Evolutionary conservation across 2,797 vertebrate genomes (phyloP), one percentile per base, ranked within the genome.

Genomic region (Tachyglossus aculeatus): DNA sequence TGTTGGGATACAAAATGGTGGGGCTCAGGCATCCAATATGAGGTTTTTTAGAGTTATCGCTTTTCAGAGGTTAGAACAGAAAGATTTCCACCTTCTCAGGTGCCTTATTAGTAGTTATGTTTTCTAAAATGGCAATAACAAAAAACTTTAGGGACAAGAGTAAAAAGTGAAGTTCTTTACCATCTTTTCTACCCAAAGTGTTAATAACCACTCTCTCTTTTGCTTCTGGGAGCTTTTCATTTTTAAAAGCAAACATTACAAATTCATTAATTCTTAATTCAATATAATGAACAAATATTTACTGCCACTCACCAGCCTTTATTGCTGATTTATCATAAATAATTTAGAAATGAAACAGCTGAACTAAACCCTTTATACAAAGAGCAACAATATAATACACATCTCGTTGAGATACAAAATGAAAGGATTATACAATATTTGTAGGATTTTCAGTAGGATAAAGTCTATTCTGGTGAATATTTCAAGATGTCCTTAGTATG

Each of bases 31-130:
- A 59, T 64, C 63, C 9, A 61, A 62, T 41, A 19, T 55, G 51
- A 56, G 67, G 77, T 5, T 36, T 45, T 61, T 77, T 37, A 50
- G 55, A 83, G 59, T 72, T 36, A 67, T 41, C n/a, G 1, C 3
- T 78, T 75, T 45, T 25, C 33, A 69, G 41, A 67, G 11, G 4
- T 62, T 43, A 71, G 3, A 34, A n/a, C 39, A 71, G 77, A 84
- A 27, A 32, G 77, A 18, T 60, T 83, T 79, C 74, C 73, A 81
- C 71, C 75, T 86, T 59, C 66, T 78, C 37, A 78, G 64, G 78
- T 75, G 1, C 22, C 61, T 45, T 47, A 29, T 75, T 64, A 41
- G 73, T 76, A 73, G 5, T 55, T 1, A 53, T 62, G 6, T 53
- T 32, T 33, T 14, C 5, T 38, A 2, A 51, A 32, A 15, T 37